Base-by-base conservation (phyloP, 2,113 vertebrate species). In the Todiramphus chloris region DNA sequence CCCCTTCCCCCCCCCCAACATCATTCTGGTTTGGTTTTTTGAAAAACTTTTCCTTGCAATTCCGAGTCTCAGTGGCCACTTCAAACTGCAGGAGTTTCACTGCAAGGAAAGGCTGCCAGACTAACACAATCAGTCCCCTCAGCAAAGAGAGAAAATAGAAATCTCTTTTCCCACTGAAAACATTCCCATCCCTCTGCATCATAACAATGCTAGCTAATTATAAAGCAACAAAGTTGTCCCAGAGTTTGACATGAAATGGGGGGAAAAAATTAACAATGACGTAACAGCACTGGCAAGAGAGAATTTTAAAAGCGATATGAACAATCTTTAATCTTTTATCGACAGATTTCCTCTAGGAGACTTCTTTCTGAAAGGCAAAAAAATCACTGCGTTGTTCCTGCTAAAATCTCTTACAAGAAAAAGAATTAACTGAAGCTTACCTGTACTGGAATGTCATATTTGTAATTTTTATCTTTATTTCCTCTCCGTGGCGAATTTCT, bases 381-480 rank as follows among this genome's bases (percentile, higher is more conserved):
- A 94, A 92, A 95, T 50, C 93, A 83, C 90, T 94, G 90, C 91
- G 55, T 81, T 79, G 2, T 44, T 80, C 86, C 95, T 96, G 91
- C 94, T 95, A 94, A 97, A 93, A 95, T 95, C 93, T 96, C 93
- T 96, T 94, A 94, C 91, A 97, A 97, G 87, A 97, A 96, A 97
- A 97, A 96, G 82, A 97, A 97, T 94, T 50, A 97, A 97, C 94
- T 83, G 84, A 83, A 85, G 98, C 99, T 98, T 98, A 98, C 99
- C 99, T 99, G 99, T 99, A 99, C 97, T 99, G 99, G 98, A 99
- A 99, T 96, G 99, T 99, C 99, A 99, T 99, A 98, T 99, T 99
- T 97, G 99, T 99, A 98, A 99, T 99, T 98, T 99, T 99, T 98
- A 99, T 99, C 98, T 99, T 99, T 98, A 99, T 99, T 98, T 99